phyloP scores from a whole-genome alignment of 2,113 vertebrate genomes.

The Cygnus atratus region DNA sequence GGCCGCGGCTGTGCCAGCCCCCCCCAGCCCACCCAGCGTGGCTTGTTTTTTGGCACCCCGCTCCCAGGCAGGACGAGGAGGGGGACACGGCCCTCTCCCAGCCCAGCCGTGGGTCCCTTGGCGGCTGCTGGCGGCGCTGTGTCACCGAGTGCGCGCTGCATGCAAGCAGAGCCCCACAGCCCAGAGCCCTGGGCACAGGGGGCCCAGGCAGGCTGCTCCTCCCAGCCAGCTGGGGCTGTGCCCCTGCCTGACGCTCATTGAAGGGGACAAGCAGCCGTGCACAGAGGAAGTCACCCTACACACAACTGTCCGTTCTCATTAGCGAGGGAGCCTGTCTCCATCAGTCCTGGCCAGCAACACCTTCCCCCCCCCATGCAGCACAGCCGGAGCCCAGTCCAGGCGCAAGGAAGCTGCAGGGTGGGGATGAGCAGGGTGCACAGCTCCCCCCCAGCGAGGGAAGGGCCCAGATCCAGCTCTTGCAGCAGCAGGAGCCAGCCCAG shows the following conservation, averaged over 20 bases:
- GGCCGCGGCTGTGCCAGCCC: accelerated
- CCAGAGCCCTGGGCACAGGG: no score
- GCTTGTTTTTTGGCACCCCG: not conserved
- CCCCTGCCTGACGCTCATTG: accelerated
- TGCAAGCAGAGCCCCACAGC: not conserved
- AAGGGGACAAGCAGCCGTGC: not conserved
- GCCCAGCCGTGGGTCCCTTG: accelerated
- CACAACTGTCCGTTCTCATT: not conserved
- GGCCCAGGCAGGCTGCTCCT: not conserved
- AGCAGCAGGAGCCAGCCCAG: not conserved
- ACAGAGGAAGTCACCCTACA: not conserved
- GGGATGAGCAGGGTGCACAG: not conserved
- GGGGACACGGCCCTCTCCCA: not conserved
- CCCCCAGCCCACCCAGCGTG: no score
- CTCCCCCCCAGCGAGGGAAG: not conserved
- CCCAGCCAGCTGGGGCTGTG: not conserved
- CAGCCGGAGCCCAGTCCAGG: accelerated
- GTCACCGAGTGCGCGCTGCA: not conserved
- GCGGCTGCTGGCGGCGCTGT: not conserved
- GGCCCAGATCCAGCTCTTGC: not conserved
- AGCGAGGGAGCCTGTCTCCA: accelerated
- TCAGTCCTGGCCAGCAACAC: not conserved
- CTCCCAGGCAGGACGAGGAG: not conserved
- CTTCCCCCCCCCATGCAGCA: accelerated
- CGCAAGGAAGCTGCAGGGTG: accelerated